These are phyloP conservation scores for Contarinia nasturtii DNA, from an alignment of 1,140 invertebrate species.

Conservation along the genomic window DNA sequence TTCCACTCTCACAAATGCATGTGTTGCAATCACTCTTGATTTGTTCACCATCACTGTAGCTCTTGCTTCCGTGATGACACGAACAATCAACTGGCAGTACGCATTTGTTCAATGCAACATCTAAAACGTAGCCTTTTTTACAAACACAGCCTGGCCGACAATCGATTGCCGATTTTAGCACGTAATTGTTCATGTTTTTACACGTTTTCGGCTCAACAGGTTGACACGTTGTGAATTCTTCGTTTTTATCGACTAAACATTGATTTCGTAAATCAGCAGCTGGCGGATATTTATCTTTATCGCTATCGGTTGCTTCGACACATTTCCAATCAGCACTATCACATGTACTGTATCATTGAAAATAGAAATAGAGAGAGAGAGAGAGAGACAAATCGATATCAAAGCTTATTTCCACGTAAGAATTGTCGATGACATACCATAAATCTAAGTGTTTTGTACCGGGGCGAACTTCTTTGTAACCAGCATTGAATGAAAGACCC, in stretches of 20 bases:
- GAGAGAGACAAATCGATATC: neutral
- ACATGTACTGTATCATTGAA: slow-evolving; percentile 40
- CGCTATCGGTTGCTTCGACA: slow-evolving; percentile 34
- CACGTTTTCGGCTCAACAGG: slow-evolving; percentile 57
- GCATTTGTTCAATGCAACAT: slow-evolving; percentile 43
- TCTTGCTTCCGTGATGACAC: slow-evolving; percentile 70
- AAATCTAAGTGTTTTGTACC: slow-evolving; percentile 41
- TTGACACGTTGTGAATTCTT: slow-evolving; percentile 58
- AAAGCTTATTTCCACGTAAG: slow-evolving; percentile 5
- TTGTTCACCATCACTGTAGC: slow-evolving; percentile 53
- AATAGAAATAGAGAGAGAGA: no score
- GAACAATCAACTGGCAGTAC: slow-evolving; percentile 53
- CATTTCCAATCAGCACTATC: slow-evolving; percentile 55
- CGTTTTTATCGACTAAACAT: slow-evolving; percentile 37
- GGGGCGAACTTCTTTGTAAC: slow-evolving; percentile 49
- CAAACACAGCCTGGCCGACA: slow-evolving; percentile 64
- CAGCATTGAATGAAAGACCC: slow-evolving; percentile 48
- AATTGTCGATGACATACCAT: slow-evolving; percentile 33
- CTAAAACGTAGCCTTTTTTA: slow-evolving; percentile 51
- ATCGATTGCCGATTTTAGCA: slow-evolving; percentile 25
- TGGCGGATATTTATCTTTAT: slow-evolving; percentile 39
- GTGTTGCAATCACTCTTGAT: slow-evolving; percentile 68
- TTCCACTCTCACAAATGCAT: slow-evolving; percentile 44
- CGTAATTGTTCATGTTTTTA: slow-evolving; percentile 52
- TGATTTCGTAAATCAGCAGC: slow-evolving; percentile 33